A percentile compares a stretch with the other conserved stretches of the same genome.
These are phyloP conservation scores for Lepidurus packardi DNA, from an alignment of 1,140 invertebrate genomes.

Conservation along the genomic window DNA sequence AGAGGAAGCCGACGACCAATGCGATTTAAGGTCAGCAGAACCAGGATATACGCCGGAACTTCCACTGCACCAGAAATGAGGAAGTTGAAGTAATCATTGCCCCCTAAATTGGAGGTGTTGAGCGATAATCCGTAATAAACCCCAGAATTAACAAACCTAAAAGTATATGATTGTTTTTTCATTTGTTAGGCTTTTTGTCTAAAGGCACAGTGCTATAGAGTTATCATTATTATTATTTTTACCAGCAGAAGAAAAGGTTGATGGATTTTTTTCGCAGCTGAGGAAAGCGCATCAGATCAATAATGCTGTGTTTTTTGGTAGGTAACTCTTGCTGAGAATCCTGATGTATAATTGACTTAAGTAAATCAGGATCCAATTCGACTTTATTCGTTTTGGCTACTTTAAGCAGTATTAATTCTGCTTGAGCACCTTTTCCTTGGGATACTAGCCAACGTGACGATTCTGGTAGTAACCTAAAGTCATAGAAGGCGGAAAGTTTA, in stretches of 20 bases:
- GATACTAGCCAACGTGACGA: slow-evolving; percentile 8
- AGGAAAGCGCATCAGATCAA: slow-evolving; percentile 64
- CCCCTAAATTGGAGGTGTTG: slow-evolving; percentile 59
- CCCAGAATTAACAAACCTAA: slow-evolving; percentile 72
- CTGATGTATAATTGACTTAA: neutral
- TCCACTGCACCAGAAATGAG: slow-evolving; percentile 75
- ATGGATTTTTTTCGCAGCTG: slow-evolving; percentile 64
- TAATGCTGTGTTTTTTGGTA: slow-evolving; percentile 40
- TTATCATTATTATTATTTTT: slow-evolving; percentile 39
- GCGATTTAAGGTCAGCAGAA: slow-evolving; percentile 63
- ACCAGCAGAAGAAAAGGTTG: slow-evolving; percentile 72
- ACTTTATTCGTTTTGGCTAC: slow-evolving; percentile 36
- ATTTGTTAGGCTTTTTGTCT: no score
- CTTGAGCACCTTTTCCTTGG: neutral
- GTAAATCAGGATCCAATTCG: slow-evolving; percentile 40
- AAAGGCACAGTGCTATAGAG: no score
- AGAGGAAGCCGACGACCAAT: slow-evolving; percentile 64
- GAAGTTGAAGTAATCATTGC: slow-evolving; percentile 76
- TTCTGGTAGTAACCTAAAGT: slow-evolving; percentile 39
- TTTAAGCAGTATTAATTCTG: neutral
- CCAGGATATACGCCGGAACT: slow-evolving; percentile 68
- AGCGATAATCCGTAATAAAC: slow-evolving; percentile 80
- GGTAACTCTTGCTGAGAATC: neutral
- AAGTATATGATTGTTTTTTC: no score
- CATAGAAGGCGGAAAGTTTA: slow-evolving; percentile 40